Percentiles rank a stretch among this genome's conserved stretches.
phyloP scores from a whole-genome alignment of 1,140 invertebrate species.

The Euglossa dilemma region DNA sequence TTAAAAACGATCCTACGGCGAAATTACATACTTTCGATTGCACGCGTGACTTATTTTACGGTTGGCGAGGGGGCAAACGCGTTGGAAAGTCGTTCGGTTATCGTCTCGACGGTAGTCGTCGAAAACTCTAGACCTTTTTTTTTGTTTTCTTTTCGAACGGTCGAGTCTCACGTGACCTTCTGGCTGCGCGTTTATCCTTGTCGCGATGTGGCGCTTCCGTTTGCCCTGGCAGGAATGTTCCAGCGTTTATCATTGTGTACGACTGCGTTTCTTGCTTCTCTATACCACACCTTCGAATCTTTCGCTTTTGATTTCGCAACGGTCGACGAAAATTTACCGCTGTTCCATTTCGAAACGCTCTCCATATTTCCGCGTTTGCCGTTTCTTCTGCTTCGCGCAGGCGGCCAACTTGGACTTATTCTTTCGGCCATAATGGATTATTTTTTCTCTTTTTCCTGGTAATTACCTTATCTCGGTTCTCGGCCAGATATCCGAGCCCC shows the following conservation, averaged over 20 bases:
- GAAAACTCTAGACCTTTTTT: background rate
- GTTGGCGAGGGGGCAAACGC: background rate
- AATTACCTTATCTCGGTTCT: too few relatives aligned
- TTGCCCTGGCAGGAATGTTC: constrained; percentile 26
- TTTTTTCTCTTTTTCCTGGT: background rate
- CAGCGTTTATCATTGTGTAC: constrained; percentile 5
- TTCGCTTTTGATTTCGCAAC: constrained; percentile 6
- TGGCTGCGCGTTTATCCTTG: constrained; percentile 25
- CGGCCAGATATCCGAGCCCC: too few relatives aligned
- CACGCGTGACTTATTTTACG: constrained; percentile 24
- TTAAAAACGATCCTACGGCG: constrained; percentile 19
- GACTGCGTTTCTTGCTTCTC: constrained; percentile 10
- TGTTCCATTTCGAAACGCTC: background rate
- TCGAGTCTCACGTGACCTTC: constrained; percentile 29
- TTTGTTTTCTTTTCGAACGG: constrained; percentile 4
- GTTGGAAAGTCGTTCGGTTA: background rate
- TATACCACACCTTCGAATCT: constrained; percentile 36
- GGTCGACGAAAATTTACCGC: background rate
- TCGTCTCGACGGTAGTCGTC: background rate
- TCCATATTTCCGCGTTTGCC: background rate
- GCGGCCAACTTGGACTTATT: too few relatives aligned
- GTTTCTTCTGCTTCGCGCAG: background rate
- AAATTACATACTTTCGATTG: constrained; percentile 46
- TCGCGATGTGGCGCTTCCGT: constrained; percentile 42
- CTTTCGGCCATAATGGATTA: background rate